Conservation (phyloP, 2,797 vertebrate genomes). For the Mus minutoides region DNA sequence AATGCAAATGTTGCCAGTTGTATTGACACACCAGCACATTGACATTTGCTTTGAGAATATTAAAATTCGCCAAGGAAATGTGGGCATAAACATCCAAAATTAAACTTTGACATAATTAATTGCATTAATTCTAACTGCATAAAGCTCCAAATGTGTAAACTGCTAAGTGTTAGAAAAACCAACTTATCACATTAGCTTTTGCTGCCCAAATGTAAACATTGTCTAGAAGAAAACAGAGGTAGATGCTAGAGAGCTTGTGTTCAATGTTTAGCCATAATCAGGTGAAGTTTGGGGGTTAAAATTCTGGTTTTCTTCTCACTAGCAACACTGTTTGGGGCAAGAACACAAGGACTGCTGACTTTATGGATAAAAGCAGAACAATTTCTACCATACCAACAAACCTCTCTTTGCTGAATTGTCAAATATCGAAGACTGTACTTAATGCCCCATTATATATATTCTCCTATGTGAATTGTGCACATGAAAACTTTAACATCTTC, state of each 20-base stretch:
- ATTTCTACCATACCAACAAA: background rate
- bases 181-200: constrained; percentile 51
- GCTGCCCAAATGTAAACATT: background rate
- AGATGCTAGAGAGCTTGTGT: background rate
- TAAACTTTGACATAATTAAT: constrained; percentile 73
- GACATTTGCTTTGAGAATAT: constrained; percentile 77
- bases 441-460: background rate
- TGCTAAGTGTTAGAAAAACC: constrained; percentile 70
- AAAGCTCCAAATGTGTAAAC: constrained; percentile 67
- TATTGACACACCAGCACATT: constrained; percentile 60
- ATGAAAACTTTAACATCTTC: constrained; percentile 21
- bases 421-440: background rate
- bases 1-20: constrained; percentile 77
- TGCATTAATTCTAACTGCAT: constrained; percentile 57
- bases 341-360: background rate
- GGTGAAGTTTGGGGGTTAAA: background rate
- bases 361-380: background rate
- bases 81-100: constrained; percentile 73
- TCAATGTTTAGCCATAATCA: background rate
- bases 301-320: background rate
- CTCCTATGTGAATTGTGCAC: background rate
- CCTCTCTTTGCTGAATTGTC: background rate
- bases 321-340: background rate
- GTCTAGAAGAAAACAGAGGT: background rate
- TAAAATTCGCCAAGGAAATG: constrained; percentile 65